Conservation (phyloP, 2,113 vertebrate species). For the Astur gentilis region DNA sequence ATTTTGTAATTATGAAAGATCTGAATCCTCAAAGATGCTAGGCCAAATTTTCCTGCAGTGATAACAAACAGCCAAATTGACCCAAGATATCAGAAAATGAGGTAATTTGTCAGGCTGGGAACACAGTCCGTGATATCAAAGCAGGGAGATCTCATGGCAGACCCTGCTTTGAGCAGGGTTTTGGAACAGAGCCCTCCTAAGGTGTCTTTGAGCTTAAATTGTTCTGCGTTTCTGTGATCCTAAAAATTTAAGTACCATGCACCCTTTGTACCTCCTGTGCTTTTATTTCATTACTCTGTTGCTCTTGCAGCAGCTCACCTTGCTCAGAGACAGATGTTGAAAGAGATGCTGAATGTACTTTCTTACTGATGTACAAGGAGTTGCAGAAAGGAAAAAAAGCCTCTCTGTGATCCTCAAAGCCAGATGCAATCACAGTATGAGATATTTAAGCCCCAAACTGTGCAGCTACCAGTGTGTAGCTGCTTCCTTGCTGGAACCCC, state of each 20-base stretch:
- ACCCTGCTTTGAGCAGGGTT: background rate
- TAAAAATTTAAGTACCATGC: background rate
- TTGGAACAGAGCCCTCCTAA: background rate
- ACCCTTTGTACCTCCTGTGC: background rate
- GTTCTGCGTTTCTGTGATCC: background rate
- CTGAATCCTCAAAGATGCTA: background rate
- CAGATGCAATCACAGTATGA: background rate
- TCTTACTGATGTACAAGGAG: background rate
- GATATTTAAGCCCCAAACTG: conserved; percentile 6
- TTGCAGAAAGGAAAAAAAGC: background rate
- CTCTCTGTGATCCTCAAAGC: conserved; percentile 3
- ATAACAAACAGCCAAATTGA: background rate
- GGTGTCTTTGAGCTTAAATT: background rate
- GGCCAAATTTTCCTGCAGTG: background rate
- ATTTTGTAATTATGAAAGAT: background rate
- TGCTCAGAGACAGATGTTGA: background rate
- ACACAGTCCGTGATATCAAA: background rate
- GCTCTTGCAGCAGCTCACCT: background rate
- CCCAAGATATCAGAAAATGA: background rate
- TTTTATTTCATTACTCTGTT: background rate
- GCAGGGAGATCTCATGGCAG: background rate
- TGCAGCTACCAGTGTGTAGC: conserved; percentile 12
- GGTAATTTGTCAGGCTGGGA: background rate
- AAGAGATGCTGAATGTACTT: conserved; percentile 4
- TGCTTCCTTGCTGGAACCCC: conserved; percentile 34